Base-by-base conservation (phyloP, 2,113 vertebrate genomes). In the Glaucomys volans region DNA sequence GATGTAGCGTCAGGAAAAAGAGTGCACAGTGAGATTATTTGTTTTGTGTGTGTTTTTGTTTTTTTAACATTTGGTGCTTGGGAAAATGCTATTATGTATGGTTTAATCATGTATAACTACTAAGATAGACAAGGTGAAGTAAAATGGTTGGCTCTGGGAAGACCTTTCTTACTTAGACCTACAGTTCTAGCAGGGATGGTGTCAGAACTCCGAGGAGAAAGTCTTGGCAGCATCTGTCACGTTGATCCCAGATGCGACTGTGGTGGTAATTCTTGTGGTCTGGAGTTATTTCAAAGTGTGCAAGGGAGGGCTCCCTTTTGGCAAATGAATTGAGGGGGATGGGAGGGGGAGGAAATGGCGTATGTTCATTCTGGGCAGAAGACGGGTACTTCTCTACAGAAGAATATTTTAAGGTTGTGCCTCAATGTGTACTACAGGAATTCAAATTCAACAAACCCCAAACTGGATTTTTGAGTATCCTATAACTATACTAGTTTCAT, bases 251-350 rank as follows among this genome's bases (percentile, higher is more conserved):
- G 35, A 81, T 92, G n/a, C 76, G 91, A 79, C 71, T 47, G n/a
- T 42, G 47, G 42, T 22, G 54, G 64, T 91, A 32, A 83, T 86
- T 90, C 62, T 83, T 91, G 96, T 54, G 69, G 50, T 95, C 96
- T 24, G 94, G 74, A 97, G 50, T 90, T 80, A 95, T 35, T 95
- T 89, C 91, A 97, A 32, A 86, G 57, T 14, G 32, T 35, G 0
- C 0, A 62, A 95, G 47, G 69, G 71, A 90, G 59, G 20, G 71
- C 14, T 94, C 54, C 71, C 86, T 81, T 52, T 88, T 97, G 59
- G n/a, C 67, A 54, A 76, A 75, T 64, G 74, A 87, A 94, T 95
- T 72, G 72, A 81, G 0, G 30, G 28, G 18, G 77, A 74, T 18
- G 32, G 26, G 77, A 74, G 22, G 32, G 26, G 66, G 52, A 37